Evolutionary conservation across 2,888 invertebrate genomes (phyloP).

Genomic region (Caenorhabditis uteleia): DNA sequence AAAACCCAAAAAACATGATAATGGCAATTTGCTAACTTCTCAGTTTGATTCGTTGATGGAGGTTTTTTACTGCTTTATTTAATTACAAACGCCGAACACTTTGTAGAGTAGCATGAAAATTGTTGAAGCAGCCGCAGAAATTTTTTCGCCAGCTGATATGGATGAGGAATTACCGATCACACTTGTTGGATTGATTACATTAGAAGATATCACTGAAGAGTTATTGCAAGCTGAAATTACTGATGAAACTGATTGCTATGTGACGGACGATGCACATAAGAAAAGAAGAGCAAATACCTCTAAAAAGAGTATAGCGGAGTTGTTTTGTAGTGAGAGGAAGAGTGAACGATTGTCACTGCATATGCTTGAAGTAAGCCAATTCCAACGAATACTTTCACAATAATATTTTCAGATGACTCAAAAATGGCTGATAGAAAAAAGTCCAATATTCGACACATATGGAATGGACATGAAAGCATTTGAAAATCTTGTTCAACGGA

Average conservation of each 20-base stretch:
- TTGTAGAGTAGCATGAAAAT: conserved; percentile 33
- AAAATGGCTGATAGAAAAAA: conserved; percentile 29
- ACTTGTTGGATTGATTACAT: conserved; percentile 87
- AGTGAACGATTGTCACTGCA: conserved; percentile 29
- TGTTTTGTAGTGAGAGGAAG: conserved; percentile 32
- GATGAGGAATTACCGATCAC: conserved; percentile 78
- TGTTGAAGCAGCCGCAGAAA: conserved; percentile 20
- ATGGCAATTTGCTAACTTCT: no score
- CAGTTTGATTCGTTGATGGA: not conserved
- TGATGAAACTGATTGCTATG: conserved; percentile 88
- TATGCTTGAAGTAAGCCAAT: conserved; percentile 17
- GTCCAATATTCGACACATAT: conserved; percentile 15
- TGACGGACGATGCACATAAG: conserved; percentile 65
- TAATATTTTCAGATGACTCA: conserved; percentile 25
- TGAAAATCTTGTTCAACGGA: conserved; percentile 39
- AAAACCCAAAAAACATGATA: not conserved
- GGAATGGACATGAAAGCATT: conserved; percentile 30
- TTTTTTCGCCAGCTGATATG: conserved; percentile 76
- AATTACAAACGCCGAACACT: no score
- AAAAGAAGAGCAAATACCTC: conserved; percentile 34
- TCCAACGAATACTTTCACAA: not conserved
- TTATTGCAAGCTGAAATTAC: conserved; percentile 92
- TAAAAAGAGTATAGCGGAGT: conserved; percentile 16
- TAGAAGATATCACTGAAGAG: conserved; percentile 72
- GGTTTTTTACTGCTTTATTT: not conserved